Conservation (phyloP, 2,888 invertebrate species). For the Molorchus minor region DNA sequence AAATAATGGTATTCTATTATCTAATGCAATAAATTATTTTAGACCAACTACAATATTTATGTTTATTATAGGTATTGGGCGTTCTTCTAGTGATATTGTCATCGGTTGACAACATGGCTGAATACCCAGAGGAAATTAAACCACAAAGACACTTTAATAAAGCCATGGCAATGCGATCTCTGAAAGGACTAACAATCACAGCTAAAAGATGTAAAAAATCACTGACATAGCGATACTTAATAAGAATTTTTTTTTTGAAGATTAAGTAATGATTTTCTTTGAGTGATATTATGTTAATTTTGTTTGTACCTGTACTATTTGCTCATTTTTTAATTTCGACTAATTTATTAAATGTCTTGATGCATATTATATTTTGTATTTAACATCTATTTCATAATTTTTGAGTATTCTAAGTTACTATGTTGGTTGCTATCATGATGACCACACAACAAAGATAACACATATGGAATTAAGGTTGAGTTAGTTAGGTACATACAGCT, state of each 20-base stretch:
- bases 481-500: too few relatives aligned
- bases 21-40: too few relatives aligned
- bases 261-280: conserved; percentile 26
- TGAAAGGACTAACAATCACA: conserved; percentile 64
- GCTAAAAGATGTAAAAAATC: conserved; percentile 51
- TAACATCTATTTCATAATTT: too few relatives aligned
- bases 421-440: too few relatives aligned
- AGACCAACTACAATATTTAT: too few relatives aligned
- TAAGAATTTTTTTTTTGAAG: neutral
- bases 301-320: conserved; percentile 36
- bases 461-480: too few relatives aligned
- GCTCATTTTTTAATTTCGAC: conserved; percentile 32
- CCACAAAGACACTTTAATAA: conserved; percentile 87
- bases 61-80: conserved; percentile 74
- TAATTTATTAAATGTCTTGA: conserved; percentile 28
- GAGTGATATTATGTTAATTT: conserved; percentile 18
- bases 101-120: conserved; percentile 68
- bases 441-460: too few relatives aligned
- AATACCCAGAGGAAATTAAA: conserved; percentile 67
- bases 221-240: conserved; percentile 41
- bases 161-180: conserved; percentile 88
- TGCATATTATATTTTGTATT: too few relatives aligned
- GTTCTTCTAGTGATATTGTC: conserved; percentile 85
- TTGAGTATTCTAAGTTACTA: too few relatives aligned
- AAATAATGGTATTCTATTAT: too few relatives aligned